Percentiles rank a stretch among this genome's conserved stretches.
Conservation (phyloP, 2,113 vertebrate species). For the Cairina moschata region DNA sequence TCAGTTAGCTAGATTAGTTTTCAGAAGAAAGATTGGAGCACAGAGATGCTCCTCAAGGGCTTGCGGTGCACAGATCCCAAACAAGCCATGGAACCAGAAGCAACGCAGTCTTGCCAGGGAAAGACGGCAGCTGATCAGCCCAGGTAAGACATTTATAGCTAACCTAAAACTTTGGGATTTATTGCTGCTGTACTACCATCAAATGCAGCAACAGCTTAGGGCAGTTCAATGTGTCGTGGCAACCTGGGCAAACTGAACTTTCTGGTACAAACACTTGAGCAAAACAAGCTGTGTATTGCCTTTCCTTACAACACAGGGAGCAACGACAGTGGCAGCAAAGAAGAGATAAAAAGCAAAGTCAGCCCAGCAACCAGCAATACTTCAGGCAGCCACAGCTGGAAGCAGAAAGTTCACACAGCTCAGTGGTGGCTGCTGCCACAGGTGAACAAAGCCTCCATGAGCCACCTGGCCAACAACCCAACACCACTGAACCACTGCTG, state of each 20-base stretch:
- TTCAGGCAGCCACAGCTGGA: background rate
- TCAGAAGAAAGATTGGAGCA: background rate
- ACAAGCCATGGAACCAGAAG: background rate
- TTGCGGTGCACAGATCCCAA: background rate
- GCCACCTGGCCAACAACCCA: background rate
- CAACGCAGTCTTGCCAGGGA: background rate
- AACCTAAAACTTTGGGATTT: background rate
- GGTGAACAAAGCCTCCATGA: background rate
- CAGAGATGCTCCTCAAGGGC: background rate
- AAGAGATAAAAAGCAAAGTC: background rate
- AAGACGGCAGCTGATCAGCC: background rate
- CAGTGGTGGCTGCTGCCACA: fast-evolving
- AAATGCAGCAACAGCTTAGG: background rate
- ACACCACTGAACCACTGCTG: background rate
- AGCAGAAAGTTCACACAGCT: background rate
- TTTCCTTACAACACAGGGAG: background rate
- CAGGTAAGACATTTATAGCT: background rate
- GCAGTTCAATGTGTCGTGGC: fast-evolving
- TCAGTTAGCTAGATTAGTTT: background rate
- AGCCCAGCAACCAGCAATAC: background rate
- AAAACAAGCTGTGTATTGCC: background rate
- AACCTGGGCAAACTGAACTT: background rate
- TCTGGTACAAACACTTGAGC: background rate
- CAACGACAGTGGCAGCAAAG: background rate
- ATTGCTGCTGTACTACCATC: background rate